Conservation (phyloP, 2,113 vertebrate genomes). For the Oryzias javanicus region DNA sequence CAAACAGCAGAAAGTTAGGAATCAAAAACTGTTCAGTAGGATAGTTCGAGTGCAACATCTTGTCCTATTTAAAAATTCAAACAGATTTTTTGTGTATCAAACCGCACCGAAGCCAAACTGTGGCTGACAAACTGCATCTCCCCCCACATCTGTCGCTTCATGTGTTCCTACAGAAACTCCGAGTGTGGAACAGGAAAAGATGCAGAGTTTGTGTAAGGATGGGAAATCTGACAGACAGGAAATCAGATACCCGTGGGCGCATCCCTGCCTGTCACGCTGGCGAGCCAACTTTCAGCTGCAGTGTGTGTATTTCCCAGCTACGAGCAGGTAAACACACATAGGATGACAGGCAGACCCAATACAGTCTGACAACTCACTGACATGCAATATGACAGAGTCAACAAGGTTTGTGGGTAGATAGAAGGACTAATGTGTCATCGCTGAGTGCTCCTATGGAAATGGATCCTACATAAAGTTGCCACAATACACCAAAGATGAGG, state of each 20-base stretch:
- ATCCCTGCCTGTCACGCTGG: constrained; percentile 20
- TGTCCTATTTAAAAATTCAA: no score
- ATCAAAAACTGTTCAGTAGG: no score
- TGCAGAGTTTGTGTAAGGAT: constrained; percentile 14
- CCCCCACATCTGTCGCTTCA: no score
- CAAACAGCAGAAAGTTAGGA: no score
- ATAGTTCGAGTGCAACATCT: no score
- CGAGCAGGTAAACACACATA: background rate
- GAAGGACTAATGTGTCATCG: background rate
- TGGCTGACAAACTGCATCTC: no score
- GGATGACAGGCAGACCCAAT: constrained; percentile 31
- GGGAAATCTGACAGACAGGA: constrained; percentile 22
- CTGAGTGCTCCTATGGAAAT: constrained; percentile 4
- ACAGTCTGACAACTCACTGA: background rate
- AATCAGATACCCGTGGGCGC: constrained; percentile 36
- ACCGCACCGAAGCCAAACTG: no score
- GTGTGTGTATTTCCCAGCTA: constrained; percentile 33
- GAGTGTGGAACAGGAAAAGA: background rate
- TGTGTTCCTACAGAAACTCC: no score
- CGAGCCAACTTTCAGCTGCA: constrained; percentile 23
- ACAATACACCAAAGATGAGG: constrained; percentile 20
- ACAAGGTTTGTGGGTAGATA: constrained; percentile 24
- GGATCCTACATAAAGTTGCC: constrained; percentile 1
- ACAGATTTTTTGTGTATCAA: no score
- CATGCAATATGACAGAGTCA: constrained; percentile 21